Conservation (phyloP, 2,888 invertebrate species). For the Dynastes grantii region DNA sequence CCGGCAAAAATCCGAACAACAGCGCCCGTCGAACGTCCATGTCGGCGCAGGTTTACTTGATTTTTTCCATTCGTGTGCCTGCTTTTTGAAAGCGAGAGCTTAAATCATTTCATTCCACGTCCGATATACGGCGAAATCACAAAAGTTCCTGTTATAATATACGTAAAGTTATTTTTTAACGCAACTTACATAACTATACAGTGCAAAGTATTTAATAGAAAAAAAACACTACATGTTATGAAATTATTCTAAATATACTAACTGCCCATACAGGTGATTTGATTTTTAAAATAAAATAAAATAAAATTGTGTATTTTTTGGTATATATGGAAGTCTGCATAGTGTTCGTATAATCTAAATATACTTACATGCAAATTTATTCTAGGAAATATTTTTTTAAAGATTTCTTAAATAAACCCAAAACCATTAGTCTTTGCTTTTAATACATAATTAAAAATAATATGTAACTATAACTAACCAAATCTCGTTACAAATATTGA, state of each 20-base stretch:
- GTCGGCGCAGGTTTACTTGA: not conserved
- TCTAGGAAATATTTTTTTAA: no score
- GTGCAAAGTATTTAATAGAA: not conserved
- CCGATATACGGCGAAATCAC: not conserved
- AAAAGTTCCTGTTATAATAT: not conserved
- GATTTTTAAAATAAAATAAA: constrained; percentile 1
- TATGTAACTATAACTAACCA: no score
- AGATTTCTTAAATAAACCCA: not conserved
- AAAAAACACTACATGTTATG: not conserved
- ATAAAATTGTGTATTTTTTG: not conserved
- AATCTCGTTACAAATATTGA: no score
- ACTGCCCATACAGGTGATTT: constrained; percentile 7
- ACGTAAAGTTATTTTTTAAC: not conserved
- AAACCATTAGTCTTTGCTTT: not conserved
- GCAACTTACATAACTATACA: constrained; percentile 2
- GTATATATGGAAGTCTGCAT: no score
- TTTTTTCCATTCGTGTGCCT: not conserved
- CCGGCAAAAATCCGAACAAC: constrained; percentile 8
- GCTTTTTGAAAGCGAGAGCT: constrained; percentile 2
- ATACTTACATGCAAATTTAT: no score
- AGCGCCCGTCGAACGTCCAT: constrained; percentile 14
- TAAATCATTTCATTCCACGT: constrained; percentile 27
- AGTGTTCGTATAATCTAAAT: no score
- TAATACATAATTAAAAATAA: constrained; percentile 6
- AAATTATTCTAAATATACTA: no score